These are phyloP conservation scores for Amazonetta brasiliensis DNA, from an alignment of 2,797 vertebrate genomes.

Conservation along the genomic window DNA sequence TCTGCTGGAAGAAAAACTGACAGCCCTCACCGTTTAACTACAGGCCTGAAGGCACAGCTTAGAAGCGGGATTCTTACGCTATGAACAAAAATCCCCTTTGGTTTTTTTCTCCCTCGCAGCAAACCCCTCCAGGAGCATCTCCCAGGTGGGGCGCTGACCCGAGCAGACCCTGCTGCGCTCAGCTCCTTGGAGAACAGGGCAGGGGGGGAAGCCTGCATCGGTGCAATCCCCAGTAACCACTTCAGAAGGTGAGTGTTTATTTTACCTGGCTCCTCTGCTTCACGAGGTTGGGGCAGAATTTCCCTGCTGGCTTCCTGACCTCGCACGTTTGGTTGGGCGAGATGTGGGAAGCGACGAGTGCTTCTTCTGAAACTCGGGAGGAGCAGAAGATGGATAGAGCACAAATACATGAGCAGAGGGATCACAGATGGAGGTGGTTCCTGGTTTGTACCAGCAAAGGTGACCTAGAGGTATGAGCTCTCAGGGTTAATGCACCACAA, in stretches of 20 bases:
- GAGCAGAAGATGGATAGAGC: neutral
- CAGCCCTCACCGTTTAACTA: neutral
- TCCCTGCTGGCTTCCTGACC: neutral
- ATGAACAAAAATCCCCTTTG: neutral
- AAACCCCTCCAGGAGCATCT: neutral
- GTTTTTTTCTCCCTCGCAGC: constrained; percentile 8
- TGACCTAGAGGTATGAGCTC: neutral
- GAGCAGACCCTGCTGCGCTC: neutral
- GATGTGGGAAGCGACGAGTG: neutral
- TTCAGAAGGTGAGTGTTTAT: neutral
- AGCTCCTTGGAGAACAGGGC: neutral
- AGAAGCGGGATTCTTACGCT: neutral
- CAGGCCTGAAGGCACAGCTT: neutral
- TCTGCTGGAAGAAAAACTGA: neutral
- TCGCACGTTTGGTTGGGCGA: neutral
- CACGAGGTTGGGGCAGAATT: neutral
- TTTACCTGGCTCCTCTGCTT: neutral
- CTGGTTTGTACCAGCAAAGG: neutral
- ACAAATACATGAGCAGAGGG: neutral
- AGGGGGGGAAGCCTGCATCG: fast-evolving
- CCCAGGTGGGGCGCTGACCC: neutral
- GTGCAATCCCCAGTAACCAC: neutral
- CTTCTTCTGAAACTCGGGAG: neutral
- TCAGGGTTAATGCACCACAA: neutral
- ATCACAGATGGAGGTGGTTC: neutral